A percentile compares a stretch with the other conserved stretches of the same genome.
Evolutionary conservation across 2,888 invertebrate species (phyloP).

Genomic region (Philhelius pedissequus): DNA sequence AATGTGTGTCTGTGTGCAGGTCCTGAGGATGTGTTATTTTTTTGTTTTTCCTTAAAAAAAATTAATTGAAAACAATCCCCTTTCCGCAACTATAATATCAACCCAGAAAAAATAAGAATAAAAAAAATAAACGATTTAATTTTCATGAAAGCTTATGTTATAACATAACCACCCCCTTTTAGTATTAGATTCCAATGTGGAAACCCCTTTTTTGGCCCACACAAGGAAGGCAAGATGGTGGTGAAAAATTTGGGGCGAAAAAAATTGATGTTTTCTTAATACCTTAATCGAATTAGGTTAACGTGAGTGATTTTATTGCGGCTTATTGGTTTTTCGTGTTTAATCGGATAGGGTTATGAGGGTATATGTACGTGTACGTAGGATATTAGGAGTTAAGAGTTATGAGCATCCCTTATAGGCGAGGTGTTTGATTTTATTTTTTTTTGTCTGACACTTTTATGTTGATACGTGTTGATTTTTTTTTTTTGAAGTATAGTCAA

Average conservation of each 20-base stretch:
- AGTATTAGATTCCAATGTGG: background rate
- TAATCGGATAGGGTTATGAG: background rate
- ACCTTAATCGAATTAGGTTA: slow-evolving; percentile 36
- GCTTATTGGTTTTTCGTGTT: slow-evolving; percentile 14
- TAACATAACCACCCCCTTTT: background rate
- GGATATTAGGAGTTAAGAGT: background rate
- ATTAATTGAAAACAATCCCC: background rate
- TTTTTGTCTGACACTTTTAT: background rate
- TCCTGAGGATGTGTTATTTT: background rate
- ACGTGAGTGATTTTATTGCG: slow-evolving; percentile 18
- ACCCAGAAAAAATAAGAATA: background rate
- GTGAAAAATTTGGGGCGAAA: background rate
- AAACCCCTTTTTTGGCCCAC: background rate
- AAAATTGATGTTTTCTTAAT: slow-evolving; percentile 8
- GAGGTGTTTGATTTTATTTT: background rate
- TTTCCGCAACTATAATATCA: background rate
- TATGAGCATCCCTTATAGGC: background rate
- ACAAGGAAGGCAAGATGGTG: background rate
- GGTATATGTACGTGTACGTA: too few species aligned
- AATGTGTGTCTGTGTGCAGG: background rate
- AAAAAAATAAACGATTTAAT: background rate
- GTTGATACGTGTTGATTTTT: background rate
- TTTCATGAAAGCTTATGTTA: background rate
- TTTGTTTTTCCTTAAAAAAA: background rate
- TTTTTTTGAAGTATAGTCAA: background rate